Conservation (phyloP, 2,888 invertebrate genomes). For the Atrina japonica region DNA sequence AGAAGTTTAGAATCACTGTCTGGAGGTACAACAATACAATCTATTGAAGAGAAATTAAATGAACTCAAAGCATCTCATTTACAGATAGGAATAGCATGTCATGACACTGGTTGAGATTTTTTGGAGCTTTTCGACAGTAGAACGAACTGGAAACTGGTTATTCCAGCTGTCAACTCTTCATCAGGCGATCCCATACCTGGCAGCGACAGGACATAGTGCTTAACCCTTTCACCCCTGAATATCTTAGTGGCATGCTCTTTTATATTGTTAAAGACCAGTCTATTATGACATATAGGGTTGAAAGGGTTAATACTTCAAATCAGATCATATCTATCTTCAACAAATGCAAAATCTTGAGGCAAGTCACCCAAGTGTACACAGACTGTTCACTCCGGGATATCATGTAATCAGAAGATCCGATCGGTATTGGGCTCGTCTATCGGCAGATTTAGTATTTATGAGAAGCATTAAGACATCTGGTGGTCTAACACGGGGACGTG, state of each 20-base stretch:
- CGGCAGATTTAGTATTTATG: conserved; percentile 55
- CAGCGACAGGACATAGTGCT: conserved; percentile 73
- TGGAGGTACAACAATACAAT: no score
- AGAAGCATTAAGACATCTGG: conserved; percentile 54
- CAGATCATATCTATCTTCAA: conserved; percentile 37
- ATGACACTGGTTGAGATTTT: no score
- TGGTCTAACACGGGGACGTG: conserved; percentile 50
- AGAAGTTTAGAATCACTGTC: no score
- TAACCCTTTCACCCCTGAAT: no score
- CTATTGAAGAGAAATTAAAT: no score
- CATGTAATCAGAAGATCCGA: conserved; percentile 44
- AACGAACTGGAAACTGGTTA: conserved; percentile 57
- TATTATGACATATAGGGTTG: no score
- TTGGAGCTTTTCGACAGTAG: no score
- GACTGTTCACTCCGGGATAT: conserved; percentile 29
- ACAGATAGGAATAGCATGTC: no score
- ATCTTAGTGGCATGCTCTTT: no score
- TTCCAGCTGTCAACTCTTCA: conserved; percentile 50
- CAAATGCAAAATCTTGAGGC: conserved; percentile 31
- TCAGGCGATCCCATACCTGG: conserved; percentile 59
- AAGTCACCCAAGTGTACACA: conserved; percentile 34
- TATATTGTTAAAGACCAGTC: no score
- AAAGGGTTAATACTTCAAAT: conserved; percentile 54
- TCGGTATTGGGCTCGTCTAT: conserved; percentile 44
- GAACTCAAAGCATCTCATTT: no score